phyloP scores from a whole-genome alignment of 1,140 invertebrate species.

The Heliconius hermathena region DNA sequence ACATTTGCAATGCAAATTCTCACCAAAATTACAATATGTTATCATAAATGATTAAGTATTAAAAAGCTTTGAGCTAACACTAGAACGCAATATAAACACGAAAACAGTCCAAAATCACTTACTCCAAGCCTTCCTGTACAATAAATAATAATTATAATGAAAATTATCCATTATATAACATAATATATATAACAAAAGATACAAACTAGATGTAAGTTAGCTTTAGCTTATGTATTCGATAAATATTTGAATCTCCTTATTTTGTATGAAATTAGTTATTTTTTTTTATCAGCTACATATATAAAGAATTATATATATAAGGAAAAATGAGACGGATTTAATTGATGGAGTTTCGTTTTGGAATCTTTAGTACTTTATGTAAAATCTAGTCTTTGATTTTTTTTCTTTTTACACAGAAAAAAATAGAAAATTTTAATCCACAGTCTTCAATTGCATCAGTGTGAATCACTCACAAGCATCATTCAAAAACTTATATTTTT shows the following conservation, averaged over 20 bases:
- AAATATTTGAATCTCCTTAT: conserved; percentile 19
- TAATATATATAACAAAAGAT: conserved; percentile 5
- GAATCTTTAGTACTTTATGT: too few species aligned
- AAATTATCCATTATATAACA: not conserved
- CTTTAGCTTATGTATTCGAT: conserved; percentile 13
- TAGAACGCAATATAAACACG: not conserved
- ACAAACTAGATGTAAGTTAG: conserved; percentile 34
- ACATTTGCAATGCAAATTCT: too few species aligned
- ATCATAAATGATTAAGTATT: too few species aligned
- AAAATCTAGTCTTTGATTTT: too few species aligned
- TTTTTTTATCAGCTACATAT: not conserved
- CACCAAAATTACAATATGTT: too few species aligned
- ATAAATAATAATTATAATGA: conserved; percentile 13
- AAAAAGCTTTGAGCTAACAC: conserved; percentile 4
- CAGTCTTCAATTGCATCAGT: too few species aligned
- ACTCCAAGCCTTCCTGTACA: conserved; percentile 5
- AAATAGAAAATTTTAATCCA: too few species aligned
- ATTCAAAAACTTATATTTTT: too few species aligned
- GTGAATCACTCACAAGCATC: too few species aligned
- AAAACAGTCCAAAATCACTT: not conserved
- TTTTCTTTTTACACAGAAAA: too few species aligned
- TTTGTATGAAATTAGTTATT: conserved; percentile 13
- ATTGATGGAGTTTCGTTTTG: too few species aligned
- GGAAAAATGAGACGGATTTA: too few species aligned
- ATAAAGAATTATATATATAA: not conserved